phyloP scores from a whole-genome alignment of 2,113 vertebrate species.

The Otis tarda region DNA sequence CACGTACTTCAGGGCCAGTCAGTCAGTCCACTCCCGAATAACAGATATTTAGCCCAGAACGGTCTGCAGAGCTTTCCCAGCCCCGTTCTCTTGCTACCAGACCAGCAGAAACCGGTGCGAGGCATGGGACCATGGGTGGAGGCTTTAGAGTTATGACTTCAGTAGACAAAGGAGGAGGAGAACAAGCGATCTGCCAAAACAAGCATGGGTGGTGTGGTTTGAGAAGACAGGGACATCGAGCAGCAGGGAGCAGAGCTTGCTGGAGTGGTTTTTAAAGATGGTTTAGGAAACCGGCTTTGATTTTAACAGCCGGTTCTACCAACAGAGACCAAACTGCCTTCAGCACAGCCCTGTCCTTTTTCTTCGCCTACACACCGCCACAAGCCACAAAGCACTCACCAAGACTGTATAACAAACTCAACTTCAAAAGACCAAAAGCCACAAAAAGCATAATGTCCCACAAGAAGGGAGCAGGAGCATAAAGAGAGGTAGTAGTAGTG shows the following conservation, averaged over 20 bases:
- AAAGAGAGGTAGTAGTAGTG: background rate
- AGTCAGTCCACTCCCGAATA: background rate
- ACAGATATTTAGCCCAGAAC: background rate
- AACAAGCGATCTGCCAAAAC: background rate
- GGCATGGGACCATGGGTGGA: background rate
- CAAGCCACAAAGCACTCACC: constrained; percentile 56
- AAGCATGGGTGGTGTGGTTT: constrained; percentile 39
- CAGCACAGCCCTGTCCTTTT: constrained; percentile 29
- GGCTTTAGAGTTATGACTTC: background rate
- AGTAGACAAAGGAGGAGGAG: background rate
- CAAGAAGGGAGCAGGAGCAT: constrained; percentile 36
- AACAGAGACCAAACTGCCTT: constrained; percentile 53
- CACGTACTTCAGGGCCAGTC: background rate
- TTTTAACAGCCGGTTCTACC: constrained; percentile 55
- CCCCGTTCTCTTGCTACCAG: background rate
- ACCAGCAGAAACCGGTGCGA: background rate
- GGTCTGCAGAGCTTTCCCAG: background rate
- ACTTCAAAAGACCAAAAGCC: constrained; percentile 63
- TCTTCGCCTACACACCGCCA: constrained; percentile 40
- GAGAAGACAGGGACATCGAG: background rate
- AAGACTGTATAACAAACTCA: constrained; percentile 35
- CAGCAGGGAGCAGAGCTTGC: constrained; percentile 45
- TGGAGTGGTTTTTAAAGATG: constrained; percentile 42
- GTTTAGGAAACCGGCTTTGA: constrained; percentile 59
- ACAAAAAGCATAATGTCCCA: constrained; percentile 29